Base-by-base conservation (phyloP, 1,140 invertebrate species). In the Pseudomyrmex sp. region DNA sequence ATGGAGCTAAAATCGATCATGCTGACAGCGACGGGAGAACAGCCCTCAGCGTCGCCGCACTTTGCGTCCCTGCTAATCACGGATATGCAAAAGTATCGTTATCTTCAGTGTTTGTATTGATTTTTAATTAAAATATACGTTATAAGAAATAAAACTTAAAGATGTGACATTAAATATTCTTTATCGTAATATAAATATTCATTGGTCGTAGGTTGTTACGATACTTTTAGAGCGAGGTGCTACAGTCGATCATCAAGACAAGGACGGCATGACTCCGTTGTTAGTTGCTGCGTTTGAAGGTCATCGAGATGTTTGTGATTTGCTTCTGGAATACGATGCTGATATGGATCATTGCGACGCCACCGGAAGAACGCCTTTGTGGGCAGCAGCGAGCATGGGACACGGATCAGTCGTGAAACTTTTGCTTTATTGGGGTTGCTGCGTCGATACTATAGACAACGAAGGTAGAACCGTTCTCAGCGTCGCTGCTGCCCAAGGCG, bases 261-360 rank as follows among this genome's bases (percentile, higher is more conserved):
- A 98, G 82, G 98, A 99, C 91, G 97, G 97, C 0, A 98, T 98
- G 95, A 99, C 98, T 2, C 98, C 98, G 2, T 93, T 99, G 10
- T 95, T 99, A 61, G 98, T 99, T 1, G 98, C 98, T 9, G 98
- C 98, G 0, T 99, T 99, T 90, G 98, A 99, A 94, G 98, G 98
- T 2, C 97, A 98, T 91, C 94, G 95, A 82, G 97, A 98, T 89
- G 97, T 98, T 1, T 98, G 97, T 90, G 97, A 98, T 90, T 90
- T 98, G 35, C 93, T 98, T 8, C 92, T 98, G 79, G 98, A 98
- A 93, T 97, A 97, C 88, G 97, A 97, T 85, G 97, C 97, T 0
- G 98, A 98, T 93, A 97, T 98, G 2, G 98, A 98, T 93, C 96
- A 98, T 86, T 96, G 96, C 20, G 98, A 98, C 89, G 95, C 96